phyloP scores from a whole-genome alignment of 2,113 vertebrate species.

The Nothocercus nigrocapillus region DNA sequence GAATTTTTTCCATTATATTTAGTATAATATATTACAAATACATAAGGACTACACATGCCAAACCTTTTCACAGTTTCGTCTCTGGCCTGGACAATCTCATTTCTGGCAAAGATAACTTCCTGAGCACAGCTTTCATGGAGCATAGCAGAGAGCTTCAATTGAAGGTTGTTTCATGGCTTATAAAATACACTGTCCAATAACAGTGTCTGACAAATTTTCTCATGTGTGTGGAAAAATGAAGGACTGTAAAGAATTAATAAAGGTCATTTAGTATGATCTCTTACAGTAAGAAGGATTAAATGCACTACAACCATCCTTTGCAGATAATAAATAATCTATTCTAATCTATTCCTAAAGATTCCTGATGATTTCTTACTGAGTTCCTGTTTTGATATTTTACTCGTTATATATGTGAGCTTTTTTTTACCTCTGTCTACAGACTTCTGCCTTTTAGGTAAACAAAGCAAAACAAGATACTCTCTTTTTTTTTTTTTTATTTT shows the following conservation, averaged over 20 bases:
- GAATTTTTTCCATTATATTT: background rate
- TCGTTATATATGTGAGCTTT: background rate
- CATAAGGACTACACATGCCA: background rate
- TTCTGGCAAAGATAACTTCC: background rate
- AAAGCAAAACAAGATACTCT: too few relatives aligned
- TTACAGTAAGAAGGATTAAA: background rate
- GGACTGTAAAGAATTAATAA: background rate
- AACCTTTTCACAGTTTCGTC: background rate
- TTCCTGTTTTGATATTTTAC: background rate
- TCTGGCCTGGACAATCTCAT: background rate
- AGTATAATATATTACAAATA: background rate
- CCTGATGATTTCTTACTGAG: background rate
- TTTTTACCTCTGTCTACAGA: background rate
- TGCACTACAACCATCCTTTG: background rate
- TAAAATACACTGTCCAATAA: background rate
- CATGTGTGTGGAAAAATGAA: background rate
- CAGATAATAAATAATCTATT: background rate
- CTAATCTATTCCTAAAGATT: conserved; percentile 12
- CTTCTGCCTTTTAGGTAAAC: background rate
- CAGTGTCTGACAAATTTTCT: background rate
- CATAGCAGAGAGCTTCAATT: background rate
- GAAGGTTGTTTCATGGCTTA: background rate
- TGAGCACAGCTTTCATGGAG: background rate
- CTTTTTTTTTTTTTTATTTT: too few relatives aligned
- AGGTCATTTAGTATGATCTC: background rate